Conservation (phyloP, 2,113 vertebrate species). For the Peromyscus leucopus region DNA sequence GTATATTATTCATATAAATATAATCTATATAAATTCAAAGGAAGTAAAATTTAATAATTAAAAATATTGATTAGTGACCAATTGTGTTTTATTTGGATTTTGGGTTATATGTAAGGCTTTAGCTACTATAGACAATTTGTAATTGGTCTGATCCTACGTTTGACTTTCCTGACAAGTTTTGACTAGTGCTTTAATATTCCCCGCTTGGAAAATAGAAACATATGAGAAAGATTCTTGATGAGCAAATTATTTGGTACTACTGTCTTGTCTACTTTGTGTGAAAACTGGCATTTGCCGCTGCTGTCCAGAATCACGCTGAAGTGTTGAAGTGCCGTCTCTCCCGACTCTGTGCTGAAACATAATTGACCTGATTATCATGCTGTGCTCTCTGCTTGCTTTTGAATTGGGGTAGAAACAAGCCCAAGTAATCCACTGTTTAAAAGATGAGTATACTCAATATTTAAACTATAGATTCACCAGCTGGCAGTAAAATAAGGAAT, state of each 20-base stretch:
- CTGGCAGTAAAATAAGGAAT: slow-evolving; percentile 30
- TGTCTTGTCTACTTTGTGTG: slow-evolving; percentile 37
- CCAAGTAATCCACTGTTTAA: slow-evolving; percentile 57
- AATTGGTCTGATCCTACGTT: neutral
- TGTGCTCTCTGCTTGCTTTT: slow-evolving; percentile 39
- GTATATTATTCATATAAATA: neutral
- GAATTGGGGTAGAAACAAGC: slow-evolving; percentile 49
- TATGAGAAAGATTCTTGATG: slow-evolving; percentile 4
- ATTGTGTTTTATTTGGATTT: slow-evolving; percentile 9
- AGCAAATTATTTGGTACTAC: slow-evolving; percentile 25
- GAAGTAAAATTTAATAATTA: neutral
- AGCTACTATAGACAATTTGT: neutral
- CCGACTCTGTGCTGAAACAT: slow-evolving; percentile 62
- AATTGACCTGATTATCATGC: slow-evolving; percentile 48
- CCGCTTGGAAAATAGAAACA: slow-evolving; percentile 11
- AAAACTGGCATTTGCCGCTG: slow-evolving; percentile 37
- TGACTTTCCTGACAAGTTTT: slow-evolving; percentile 43
- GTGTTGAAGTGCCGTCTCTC: neutral
- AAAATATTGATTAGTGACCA: neutral
- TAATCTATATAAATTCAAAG: neutral
- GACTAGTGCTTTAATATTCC: slow-evolving; percentile 40
- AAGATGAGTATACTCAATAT: slow-evolving; percentile 25
- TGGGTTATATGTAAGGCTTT: neutral
- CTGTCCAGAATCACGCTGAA: slow-evolving; percentile 52
- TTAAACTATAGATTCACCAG: slow-evolving; percentile 31